Evolutionary conservation across 2,113 vertebrate genomes (phyloP), one percentile per base, ranked within the genome.

Genomic region (Xiphorhynchus elegans): DNA sequence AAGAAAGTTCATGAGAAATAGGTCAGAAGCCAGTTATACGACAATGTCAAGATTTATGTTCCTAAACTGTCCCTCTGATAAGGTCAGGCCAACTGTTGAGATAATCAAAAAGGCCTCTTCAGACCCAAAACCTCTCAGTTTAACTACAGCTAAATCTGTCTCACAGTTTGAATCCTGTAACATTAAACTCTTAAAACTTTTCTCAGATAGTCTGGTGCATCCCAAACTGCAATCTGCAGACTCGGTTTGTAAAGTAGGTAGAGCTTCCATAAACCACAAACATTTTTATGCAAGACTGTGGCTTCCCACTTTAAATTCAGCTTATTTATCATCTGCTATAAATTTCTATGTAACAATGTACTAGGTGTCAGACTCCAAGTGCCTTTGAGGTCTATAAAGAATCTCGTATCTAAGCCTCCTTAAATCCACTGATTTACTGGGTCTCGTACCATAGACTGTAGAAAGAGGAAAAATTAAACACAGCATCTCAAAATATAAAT

Each of bases 261-360:
- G 23, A 74, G 23, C 11, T 81, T 72, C 24, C 74, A 76, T 33
- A 63, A 91, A 74, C 29, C 19, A 82, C 56, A 75, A 69, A 58
- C 5, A n/a, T 39, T 87, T 77, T 46, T 39, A 86, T 11, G 13
- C 26, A 62, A 58, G 76, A 6, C 29, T 87, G 26, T 62, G 67
- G 14, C n/a, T 87, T 86, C 63, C 20, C 15, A 33, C 2, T 46
- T 39, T 79, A 53, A 68, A 68, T 42, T 33, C 0, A 59, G 25
- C 20, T 13, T 23, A 23, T 39, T 83, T 76, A 25, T 64, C 49
- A 26, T 55, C n/a, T 63, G 64, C 50, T 74, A 6, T 16, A 35
- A 17, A 42, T 40, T 86, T 83, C 53, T 77, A 7, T 2, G 1
- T 39, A 50, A 64, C 12, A 25, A 52, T 0, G 0, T 42, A 39